Base-by-base conservation (phyloP, 2,888 invertebrate species). In the Lithophane ornitopus region DNA sequence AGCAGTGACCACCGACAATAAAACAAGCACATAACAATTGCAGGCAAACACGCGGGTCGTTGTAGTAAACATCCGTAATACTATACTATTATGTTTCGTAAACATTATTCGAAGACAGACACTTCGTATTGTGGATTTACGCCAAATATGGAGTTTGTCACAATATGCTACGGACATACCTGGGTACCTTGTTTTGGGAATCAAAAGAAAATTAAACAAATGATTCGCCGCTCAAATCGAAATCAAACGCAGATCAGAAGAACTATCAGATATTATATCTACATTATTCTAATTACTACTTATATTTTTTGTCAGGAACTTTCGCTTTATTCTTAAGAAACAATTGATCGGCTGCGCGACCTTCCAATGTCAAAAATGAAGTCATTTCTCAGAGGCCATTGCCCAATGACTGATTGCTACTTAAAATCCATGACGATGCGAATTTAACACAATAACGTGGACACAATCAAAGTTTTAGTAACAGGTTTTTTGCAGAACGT, bases 31-130 rank as follows among this genome's bases (percentile, higher is more conserved):
- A 52, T 34, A 70, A 73, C 82, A 70, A 70, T 26, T 54, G 49
- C 69, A 61, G 41, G 69, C 66, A 58, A 70, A 65, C 79, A 54
- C 75, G 74, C 78, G 66, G 58, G 22, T 44, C 59, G 62, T 1
- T 16, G 72, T 82, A 80, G 82, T 76, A 84, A 80, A 82, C 82
- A 84, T 82, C 84, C 82, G 69, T 67, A 54, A 46, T 74, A 52
- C 49, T 73, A 54, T n/a, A 54, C 54, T 70, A 41, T 34, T 54
- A 49, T 52, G 74, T 76, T 81, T 73, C 22, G 41, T 62, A 82
- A 82, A 81, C 73, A 66, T 58, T 62, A 34, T 14, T 34, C 54
- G 22, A 46, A 65, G 4, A 11, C 14, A 28, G 46, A 34, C 65
- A 49, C 22, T 26, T 63, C 9, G 7, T 63, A 3, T 73, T 59